Base-by-base conservation (phyloP, 2,113 vertebrate genomes). In the Oncorhynchus masou region DNA sequence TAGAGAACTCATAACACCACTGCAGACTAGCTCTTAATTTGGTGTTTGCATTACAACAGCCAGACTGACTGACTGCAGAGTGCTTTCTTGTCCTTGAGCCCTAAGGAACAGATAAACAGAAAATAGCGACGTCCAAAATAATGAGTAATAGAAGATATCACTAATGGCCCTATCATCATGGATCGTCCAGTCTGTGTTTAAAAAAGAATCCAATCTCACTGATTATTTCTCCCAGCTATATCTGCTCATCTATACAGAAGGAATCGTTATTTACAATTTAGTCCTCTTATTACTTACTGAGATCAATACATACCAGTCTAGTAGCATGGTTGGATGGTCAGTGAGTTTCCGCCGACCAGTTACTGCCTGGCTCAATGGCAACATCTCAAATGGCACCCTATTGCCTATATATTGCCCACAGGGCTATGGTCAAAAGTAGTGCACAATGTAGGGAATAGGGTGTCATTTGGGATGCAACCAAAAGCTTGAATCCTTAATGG, bases 231-330 rank as follows among this genome's bases (percentile, higher is more conserved):
- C 29, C 73, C 12, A 39, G 60, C 73, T 19, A 54, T 19, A 54
- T 54, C 15, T 54, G 51, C 15, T 76, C 71, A 70, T 65, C 71
- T 71, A 70, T 49, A 83, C 64, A 72, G 75, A 81, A 78, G 74
- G 75, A 83, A 83, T 83, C 75, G 75, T 86, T 85, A 78, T 82
- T 78, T 85, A 71, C n/a, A 78, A 54, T 83, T 80, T 70, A 81
- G 64, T 74, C 64, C 84, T 12, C 39, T 81, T 78, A 78, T 82
- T 84, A 83, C 71, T 4, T 12, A 66, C 51, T 73, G 48, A 76
- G 77, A 81, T 85, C 83, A 78, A 85, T 85, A 85, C 73, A 54
- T 54, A 54, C 51, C 51, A 54, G 13, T 19, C 71, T 15, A 78
- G 45, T 22, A 73, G 19, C 77, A 78, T 45, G 69, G 48, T 68